Evolutionary conservation across 1,140 invertebrate species (phyloP).

Genomic region (Drosophila hydei): DNA sequence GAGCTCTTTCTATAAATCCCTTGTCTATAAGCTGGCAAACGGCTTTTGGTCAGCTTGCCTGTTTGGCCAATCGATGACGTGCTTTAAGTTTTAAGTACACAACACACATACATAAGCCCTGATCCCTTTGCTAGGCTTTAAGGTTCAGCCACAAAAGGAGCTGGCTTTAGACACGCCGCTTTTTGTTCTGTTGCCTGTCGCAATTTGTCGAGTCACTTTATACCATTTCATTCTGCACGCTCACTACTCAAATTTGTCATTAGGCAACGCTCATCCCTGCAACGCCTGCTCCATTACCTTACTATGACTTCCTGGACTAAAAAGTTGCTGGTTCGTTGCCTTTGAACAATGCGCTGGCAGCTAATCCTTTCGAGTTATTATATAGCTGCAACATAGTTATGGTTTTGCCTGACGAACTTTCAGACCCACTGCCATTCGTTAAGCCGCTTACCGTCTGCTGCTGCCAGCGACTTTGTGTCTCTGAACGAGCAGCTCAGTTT

Average conservation of each 20-base stretch:
- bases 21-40: constrained; percentile 39
- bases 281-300: constrained; percentile 66
- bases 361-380: constrained; percentile 72
- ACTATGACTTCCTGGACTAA: constrained; percentile 68
- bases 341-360: constrained; percentile 52
- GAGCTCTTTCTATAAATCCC: constrained; percentile 22
- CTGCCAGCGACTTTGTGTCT: constrained; percentile 33
- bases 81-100: constrained; percentile 13
- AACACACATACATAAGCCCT: background rate
- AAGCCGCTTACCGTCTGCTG: constrained; percentile 60
- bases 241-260: constrained; percentile 52
- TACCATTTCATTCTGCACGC: constrained; percentile 32
- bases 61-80: constrained; percentile 47
- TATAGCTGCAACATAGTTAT: constrained; percentile 72
- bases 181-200: constrained; percentile 5
- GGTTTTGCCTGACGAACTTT: constrained; percentile 60
- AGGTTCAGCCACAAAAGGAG: constrained; percentile 3
- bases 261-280: constrained; percentile 43
- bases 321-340: constrained; percentile 28
- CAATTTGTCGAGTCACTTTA: constrained; percentile 40
- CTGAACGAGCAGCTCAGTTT: constrained; percentile 48
- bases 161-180: constrained; percentile 18
- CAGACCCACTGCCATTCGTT: constrained; percentile 17
- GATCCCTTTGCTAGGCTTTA: background rate
- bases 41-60: constrained; percentile 30